These are phyloP conservation scores for Nemopilema nomurai DNA, from an alignment of 30 jellyfish, hydroid and myxozoan species.

Conservation along the genomic window DNA sequence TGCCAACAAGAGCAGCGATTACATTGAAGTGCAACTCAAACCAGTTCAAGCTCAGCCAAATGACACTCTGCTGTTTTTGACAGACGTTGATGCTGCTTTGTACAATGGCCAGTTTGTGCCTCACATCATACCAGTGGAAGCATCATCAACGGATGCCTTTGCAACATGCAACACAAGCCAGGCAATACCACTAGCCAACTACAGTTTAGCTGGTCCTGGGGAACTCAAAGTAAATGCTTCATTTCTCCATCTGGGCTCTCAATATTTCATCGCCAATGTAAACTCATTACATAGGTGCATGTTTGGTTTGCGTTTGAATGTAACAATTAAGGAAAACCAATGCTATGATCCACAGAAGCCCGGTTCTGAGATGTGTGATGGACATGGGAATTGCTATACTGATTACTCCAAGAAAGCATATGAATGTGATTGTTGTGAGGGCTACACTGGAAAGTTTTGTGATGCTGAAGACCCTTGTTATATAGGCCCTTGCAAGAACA, in stretches of 20 bases:
- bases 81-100: conserved; percentile 82
- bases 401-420: conserved; percentile 55
- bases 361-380: conserved; percentile 64
- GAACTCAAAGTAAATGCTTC: conserved; percentile 69
- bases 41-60: conserved; percentile 89
- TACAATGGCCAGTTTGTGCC: conserved; percentile 75
- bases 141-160: conserved; percentile 74
- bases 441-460: conserved; percentile 85
- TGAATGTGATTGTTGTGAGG: conserved; percentile 88
- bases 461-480: conserved; percentile 92
- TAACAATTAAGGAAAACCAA: conserved; percentile 75
- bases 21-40: conserved; percentile 84
- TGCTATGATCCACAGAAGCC: conserved; percentile 66
- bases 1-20: conserved; percentile 40
- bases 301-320: conserved; percentile 94
- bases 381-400: conserved; percentile 88
- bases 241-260: conserved; percentile 73
- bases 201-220: conserved; percentile 38
- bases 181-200: conserved; percentile 80
- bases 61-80: conserved; percentile 78
- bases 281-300: conserved; percentile 82
- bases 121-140: conserved; percentile 79
- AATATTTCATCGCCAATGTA: conserved; percentile 89
- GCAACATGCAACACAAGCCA: conserved; percentile 74
- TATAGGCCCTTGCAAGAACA: conserved; percentile 74